Evolutionary conservation across 2,113 vertebrate genomes (phyloP).

Genomic region (Coryphaenoides rupestris): DNA sequence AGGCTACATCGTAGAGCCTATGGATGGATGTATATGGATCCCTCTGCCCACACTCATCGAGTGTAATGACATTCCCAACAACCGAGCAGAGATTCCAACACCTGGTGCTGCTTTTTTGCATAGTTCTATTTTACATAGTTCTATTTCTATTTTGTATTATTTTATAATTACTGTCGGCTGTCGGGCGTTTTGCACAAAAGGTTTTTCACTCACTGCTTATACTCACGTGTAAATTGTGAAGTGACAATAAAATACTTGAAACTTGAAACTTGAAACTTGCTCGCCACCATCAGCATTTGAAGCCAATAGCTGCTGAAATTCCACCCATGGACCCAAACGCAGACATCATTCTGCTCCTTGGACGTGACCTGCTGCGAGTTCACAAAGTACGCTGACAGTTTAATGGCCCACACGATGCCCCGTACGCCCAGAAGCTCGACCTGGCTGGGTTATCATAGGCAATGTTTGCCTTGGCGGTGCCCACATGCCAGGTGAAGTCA

Average conservation of each 20-base stretch:
- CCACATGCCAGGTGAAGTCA: slow-evolving; percentile 16
- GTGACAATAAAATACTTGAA: too few species aligned
- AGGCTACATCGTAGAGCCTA: too few species aligned
- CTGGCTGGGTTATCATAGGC: slow-evolving; percentile 20
- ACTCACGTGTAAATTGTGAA: too few species aligned
- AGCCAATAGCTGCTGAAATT: slow-evolving; percentile 2
- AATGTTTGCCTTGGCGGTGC: background rate
- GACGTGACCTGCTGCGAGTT: slow-evolving; percentile 11
- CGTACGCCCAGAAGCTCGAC: slow-evolving; percentile 19
- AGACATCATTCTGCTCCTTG: slow-evolving; percentile 13
- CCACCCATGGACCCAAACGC: background rate
- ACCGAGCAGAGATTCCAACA: slow-evolving; percentile 9
- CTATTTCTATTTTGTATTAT: too few species aligned
- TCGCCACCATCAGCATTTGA: slow-evolving; percentile 5
- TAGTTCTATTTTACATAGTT: too few species aligned
- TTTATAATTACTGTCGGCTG: too few species aligned
- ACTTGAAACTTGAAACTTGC: too few species aligned
- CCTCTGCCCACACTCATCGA: too few species aligned
- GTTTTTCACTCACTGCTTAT: too few species aligned
- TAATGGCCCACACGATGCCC: background rate
- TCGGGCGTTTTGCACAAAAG: too few species aligned
- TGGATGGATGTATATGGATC: too few species aligned
- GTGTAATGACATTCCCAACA: background rate
- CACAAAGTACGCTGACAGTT: slow-evolving; percentile 18
- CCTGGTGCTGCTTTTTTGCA: slow-evolving; percentile 7